Evolutionary conservation across 2,113 vertebrate species (phyloP), one percentile per base, ranked within the genome.

Genomic region (Ovis canadensis): DNA sequence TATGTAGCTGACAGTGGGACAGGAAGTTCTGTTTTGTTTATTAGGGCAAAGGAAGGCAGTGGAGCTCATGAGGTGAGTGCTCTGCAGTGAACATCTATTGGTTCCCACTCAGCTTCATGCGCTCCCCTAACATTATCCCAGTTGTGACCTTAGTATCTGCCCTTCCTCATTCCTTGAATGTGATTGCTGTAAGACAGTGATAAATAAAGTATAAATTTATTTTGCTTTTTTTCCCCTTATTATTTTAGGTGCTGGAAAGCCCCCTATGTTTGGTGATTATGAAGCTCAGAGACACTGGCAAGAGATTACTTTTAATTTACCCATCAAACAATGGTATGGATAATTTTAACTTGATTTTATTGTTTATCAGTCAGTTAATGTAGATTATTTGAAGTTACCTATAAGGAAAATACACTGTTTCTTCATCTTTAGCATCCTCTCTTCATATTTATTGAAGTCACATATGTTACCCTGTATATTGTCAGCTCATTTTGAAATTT

Each of bases 281-380:
- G 99, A 99, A 99, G 99, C 99, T 94, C 99, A 99, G 97, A 99
- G 99, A 87, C 99, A 99, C 98, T 99, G 99, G 99, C 99, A 99
- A 98, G 99, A 99, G 98, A 98, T 99, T 91, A 99, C 99, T 74
- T 99, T 99, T 97, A 99, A 99, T 98, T 99, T 99, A 62, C 99
- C 99, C 1, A 36, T 99, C 95, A 98, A 99, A 71, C 98, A 99
- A 87, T 99, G 99, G 99, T 99, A 98, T 55, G 99, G 96, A 48
- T 54, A 19, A 85, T 96, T 97, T 95, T 94, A 74, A 52, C 31
- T 90, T 93, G 60, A 50, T 90, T 95, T 88, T 84, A 12, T 82
- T 96, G 3, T 96, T 88, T 86, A 62, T 91, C 48, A 59, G 52
- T 82, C 84, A 54, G n/a, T 93, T 93, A 81, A 87, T 77, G 43